Evolutionary conservation across 2,888 invertebrate genomes (phyloP).

Genomic region (Orthosia gracilis): DNA sequence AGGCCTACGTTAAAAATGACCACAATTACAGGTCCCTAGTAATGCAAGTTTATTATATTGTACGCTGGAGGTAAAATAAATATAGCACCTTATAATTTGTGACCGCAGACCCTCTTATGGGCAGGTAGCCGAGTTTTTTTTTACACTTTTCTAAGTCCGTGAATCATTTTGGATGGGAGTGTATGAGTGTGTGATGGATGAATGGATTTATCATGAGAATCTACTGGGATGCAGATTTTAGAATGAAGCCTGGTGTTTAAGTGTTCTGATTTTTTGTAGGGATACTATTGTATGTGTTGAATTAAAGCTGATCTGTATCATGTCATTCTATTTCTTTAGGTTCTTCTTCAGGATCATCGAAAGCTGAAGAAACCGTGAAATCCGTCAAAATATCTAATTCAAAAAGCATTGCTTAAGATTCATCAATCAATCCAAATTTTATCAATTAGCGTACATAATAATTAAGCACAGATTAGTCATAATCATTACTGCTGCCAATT

Average conservation of each 20-base stretch:
- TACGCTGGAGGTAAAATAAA: conserved; percentile 64
- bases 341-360: neutral
- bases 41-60: conserved; percentile 52
- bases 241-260: neutral
- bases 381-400: neutral
- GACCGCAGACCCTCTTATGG: conserved; percentile 63
- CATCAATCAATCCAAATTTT: neutral
- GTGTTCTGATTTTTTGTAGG: neutral
- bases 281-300: neutral
- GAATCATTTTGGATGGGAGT: conserved; percentile 45
- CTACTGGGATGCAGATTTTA: conserved; percentile 29
- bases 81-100: conserved; percentile 70
- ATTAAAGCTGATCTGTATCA: neutral
- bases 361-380: neutral
- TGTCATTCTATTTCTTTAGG: neutral
- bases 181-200: conserved; percentile 40
- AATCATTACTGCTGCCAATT: neutral
- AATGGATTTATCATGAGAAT: conserved; percentile 18
- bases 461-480: neutral
- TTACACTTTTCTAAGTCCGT: conserved; percentile 23
- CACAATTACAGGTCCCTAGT: conserved; percentile 44
- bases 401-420: neutral
- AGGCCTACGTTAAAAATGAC: conserved; percentile 31
- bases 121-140: conserved; percentile 60
- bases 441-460: neutral